A percentile compares a stretch with the other conserved stretches of the same genome.
Conservation (phyloP, 2,113 vertebrate genomes). For the Myotis yumanensis region DNA sequence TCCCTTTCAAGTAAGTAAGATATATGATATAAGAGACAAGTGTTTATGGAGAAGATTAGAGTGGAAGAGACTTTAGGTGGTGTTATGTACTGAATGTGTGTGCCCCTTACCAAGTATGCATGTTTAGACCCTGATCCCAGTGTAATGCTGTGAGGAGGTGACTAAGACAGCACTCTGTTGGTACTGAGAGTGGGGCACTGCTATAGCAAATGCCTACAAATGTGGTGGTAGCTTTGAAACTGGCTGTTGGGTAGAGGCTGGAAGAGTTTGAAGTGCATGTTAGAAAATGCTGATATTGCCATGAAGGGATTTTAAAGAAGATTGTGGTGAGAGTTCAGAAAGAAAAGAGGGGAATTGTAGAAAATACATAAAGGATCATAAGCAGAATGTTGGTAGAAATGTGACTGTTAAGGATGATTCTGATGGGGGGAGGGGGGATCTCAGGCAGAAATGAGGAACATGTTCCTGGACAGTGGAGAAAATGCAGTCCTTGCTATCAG, state of each 20-base stretch:
- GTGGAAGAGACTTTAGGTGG: neutral
- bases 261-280: neutral
- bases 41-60: neutral
- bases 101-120: neutral
- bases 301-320: neutral
- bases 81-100: neutral
- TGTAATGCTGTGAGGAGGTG: neutral
- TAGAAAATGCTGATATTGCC: neutral
- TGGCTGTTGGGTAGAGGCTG: neutral
- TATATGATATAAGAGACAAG: neutral
- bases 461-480: neutral
- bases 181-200: neutral
- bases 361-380: neutral
- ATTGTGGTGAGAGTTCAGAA: neutral
- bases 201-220: neutral
- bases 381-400: neutral
- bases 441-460: neutral
- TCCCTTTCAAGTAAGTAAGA: conserved; percentile 4
- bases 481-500: neutral
- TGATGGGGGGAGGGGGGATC: neutral
- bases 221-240: neutral
- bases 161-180: neutral
- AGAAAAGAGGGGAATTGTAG: neutral
- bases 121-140: neutral
- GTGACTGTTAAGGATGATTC: neutral